These are phyloP conservation scores for Apistogramma diplotaenia DNA, from an alignment of 2,113 vertebrate species.

Conservation along the genomic window DNA sequence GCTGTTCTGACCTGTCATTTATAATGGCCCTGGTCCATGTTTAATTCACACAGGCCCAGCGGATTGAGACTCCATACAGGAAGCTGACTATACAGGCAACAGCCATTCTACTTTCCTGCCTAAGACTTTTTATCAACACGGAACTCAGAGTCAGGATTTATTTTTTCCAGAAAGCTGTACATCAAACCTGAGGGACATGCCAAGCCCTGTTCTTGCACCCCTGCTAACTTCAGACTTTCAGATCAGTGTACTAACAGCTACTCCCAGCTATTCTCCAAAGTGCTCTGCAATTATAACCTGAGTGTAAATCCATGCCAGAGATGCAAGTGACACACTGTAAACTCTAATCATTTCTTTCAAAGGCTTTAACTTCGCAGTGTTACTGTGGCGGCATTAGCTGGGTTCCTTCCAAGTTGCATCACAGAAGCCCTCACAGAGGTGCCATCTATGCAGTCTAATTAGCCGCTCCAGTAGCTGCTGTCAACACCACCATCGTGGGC, in stretches of 20 bases:
- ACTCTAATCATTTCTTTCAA: constrained; percentile 13
- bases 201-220: constrained; percentile 5
- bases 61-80: constrained; percentile 34
- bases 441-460: constrained; percentile 54
- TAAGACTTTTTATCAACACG: constrained; percentile 44
- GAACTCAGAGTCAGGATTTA: constrained; percentile 32
- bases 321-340: constrained; percentile 13
- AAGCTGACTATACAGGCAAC: constrained; percentile 46
- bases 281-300: not conserved
- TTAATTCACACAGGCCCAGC: constrained; percentile 49
- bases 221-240: constrained; percentile 19
- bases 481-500: constrained; percentile 45
- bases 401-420: constrained; percentile 46
- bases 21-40: constrained; percentile 49
- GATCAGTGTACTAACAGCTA: constrained; percentile 5
- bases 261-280: constrained; percentile 8
- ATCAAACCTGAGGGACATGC: constrained; percentile 23
- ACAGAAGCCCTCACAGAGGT: constrained; percentile 40
- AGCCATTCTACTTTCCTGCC: constrained; percentile 48
- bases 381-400: constrained; percentile 18
- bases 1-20: constrained; percentile 60
- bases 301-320: constrained; percentile 3
- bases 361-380: constrained; percentile 12
- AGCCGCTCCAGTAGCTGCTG: constrained; percentile 45
- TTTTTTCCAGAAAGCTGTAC: constrained; percentile 22